Base-by-base conservation (phyloP, 2,797 vertebrate species). In the Urosaurus nigricauda region DNA sequence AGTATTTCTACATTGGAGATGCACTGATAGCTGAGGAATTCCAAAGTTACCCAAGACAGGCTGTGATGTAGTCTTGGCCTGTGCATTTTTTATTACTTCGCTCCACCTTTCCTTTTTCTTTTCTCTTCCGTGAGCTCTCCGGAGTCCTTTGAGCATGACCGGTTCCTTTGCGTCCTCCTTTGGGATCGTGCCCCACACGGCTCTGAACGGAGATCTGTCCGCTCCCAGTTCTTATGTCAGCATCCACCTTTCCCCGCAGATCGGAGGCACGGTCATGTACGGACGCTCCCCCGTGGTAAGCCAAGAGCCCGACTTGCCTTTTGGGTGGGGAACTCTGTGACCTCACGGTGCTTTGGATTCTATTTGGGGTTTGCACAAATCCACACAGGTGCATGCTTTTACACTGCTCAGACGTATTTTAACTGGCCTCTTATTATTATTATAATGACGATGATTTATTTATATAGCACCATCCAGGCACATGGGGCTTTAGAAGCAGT, bases 211-310 rank as follows among this genome's bases (percentile, higher is more conserved):
- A 68, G 98, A 99, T 93, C 97, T 98, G 77, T 95, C 98, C 0
- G 96, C 97, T 93, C 97, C 98, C 0, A 94, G 97, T 86, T 96
- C 98, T n/a, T 99, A 98, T 0, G 94, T 98, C 32, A 97, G 98
- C 88, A 97, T 98, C 70, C 98, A 97, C 90, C 97, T 99, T 83
- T 97, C 98, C 0, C 98, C 98, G 0, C 98, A 98, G 94, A 98
- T 98, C 95, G 97, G 98, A 90, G 95, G 97, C 12, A 93, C 97
- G 0, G 95, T 97, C 91, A 96, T 98, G 89, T 98, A 98, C 5
- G 96, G 98, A 92, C 97, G 97, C 65, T 98, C 98, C 86, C 97
- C 98, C 0, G 90, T 98, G 98, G 98, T 98, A 94, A 98, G 68
- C 95, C 0, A 4, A 5, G 0, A 0, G 11, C 26, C 8, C 1